Conservation (phyloP, 2,888 invertebrate genomes). For the Hydrotaea diabolus region DNA sequence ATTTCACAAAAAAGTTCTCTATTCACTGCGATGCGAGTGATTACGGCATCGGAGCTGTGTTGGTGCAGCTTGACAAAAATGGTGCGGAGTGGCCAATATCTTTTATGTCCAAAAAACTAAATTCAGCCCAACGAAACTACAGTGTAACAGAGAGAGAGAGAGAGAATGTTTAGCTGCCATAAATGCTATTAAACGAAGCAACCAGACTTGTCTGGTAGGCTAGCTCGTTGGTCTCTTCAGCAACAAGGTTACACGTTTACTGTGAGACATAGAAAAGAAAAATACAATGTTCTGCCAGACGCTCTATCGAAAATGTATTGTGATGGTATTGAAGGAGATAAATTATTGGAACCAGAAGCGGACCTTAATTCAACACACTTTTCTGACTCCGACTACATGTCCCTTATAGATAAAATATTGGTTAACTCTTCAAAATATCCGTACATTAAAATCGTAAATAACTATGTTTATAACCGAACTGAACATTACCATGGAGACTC, state of each 20-base stretch:
- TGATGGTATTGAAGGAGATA: not conserved
- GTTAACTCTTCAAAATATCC: no score
- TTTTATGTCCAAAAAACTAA: slow-evolving; percentile 38
- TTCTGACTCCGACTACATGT: slow-evolving; percentile 34
- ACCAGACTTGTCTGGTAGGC: slow-evolving; percentile 27
- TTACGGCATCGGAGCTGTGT: no score
- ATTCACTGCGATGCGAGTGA: slow-evolving; percentile 56
- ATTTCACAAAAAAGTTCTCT: slow-evolving; percentile 50
- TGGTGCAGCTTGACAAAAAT: slow-evolving; percentile 44
- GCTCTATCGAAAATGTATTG: slow-evolving; percentile 65
- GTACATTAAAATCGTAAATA: slow-evolving; percentile 51
- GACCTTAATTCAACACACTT: slow-evolving; percentile 46
- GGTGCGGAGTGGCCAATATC: slow-evolving; percentile 61
- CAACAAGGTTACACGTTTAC: slow-evolving; percentile 35
- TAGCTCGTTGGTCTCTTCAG: slow-evolving; percentile 60
- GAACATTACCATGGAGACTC: slow-evolving; percentile 34
- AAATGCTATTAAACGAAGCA: slow-evolving; percentile 28
- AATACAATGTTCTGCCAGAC: slow-evolving; percentile 71
- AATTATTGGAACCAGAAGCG: not conserved
- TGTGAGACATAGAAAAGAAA: slow-evolving; percentile 70
- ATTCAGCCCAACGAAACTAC: no score
- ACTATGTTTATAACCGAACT: slow-evolving; percentile 42
- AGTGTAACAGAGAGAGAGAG: slow-evolving; percentile 23
- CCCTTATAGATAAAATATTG: not conserved
- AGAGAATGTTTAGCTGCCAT: slow-evolving; percentile 37